phyloP scores from a whole-genome alignment of 2,797 vertebrate genomes.

The Takifugu rubripes region DNA sequence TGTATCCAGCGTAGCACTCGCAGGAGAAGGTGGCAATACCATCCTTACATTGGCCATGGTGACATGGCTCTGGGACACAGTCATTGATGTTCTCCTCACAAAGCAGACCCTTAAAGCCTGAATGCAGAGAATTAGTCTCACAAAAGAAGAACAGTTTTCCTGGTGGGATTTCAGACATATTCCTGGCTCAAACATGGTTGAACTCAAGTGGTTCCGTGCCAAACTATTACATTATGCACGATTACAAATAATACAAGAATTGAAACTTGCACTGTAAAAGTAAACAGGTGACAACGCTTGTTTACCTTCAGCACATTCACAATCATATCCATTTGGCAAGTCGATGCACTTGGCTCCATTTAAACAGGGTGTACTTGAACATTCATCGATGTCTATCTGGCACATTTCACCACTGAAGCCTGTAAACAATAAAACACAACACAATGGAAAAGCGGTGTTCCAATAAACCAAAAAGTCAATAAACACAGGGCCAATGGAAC shows the following conservation, averaged over 20 bases:
- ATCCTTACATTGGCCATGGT: constrained; percentile 86
- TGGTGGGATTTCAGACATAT: background rate
- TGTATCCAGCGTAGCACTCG: constrained; percentile 85
- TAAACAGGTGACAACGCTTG: background rate
- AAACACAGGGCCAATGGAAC: constrained; percentile 5
- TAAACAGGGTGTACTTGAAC: constrained; percentile 81
- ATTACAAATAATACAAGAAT: no score
- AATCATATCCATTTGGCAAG: constrained; percentile 80
- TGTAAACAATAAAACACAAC: constrained; percentile 36
- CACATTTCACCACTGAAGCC: constrained; percentile 82
- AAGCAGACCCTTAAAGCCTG: constrained; percentile 84
- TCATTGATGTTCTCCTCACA: constrained; percentile 89
- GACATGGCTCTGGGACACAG: constrained; percentile 88
- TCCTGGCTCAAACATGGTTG: background rate
- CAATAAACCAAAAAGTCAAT: background rate
- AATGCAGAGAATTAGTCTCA: background rate
- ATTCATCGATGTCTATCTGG: constrained; percentile 81
- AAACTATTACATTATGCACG: no score
- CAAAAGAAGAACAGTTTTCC: background rate
- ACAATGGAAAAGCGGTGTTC: background rate
- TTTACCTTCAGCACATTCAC: constrained; percentile 83
- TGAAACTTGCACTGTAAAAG: background rate
- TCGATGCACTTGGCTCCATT: constrained; percentile 83
- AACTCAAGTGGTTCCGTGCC: no score
- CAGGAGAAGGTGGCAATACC: constrained; percentile 88